Conservation (phyloP, 37 sponge, comb jelly and placozoan species). For the Oopsacas minuta region DNA sequence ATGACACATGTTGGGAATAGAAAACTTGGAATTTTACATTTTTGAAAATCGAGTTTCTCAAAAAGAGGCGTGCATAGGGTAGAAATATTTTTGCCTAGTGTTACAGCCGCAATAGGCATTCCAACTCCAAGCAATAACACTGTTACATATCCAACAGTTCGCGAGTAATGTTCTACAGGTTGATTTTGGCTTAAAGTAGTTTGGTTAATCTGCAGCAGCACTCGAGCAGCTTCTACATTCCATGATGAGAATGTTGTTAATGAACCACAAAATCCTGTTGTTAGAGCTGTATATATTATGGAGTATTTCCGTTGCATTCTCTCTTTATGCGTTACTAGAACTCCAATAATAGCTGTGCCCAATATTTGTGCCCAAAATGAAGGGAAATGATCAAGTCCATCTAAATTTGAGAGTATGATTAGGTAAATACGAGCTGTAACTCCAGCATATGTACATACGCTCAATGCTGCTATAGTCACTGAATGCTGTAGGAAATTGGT, state of each 20-base stretch:
- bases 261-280: slow-evolving; percentile 52
- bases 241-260: slow-evolving; percentile 52
- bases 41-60: not conserved
- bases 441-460: not conserved
- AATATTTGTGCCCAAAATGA: slow-evolving; percentile 39
- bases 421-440: not conserved
- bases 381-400: slow-evolving; percentile 21
- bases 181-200: not conserved
- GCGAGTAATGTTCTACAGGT: no score
- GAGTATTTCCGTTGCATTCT: slow-evolving; percentile 18
- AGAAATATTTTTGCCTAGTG: slow-evolving; percentile 29
- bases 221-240: slow-evolving; percentile 32
- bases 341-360: slow-evolving; percentile 39
- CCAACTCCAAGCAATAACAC: slow-evolving; percentile 32
- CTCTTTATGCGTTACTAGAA: slow-evolving; percentile 20
- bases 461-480: no score
- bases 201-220: slow-evolving; percentile 21
- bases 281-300: slow-evolving; percentile 25
- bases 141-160: slow-evolving; percentile 29
- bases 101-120: slow-evolving; percentile 27
- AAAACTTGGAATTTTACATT: not conserved
- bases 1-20: not conserved
- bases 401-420: not conserved
- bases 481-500: no score
- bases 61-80: slow-evolving; percentile 23